A percentile compares a stretch with the other conserved stretches of the same genome.
phyloP scores from a whole-genome alignment of 1,140 invertebrate genomes.

The Atopsyche davidsoni region DNA sequence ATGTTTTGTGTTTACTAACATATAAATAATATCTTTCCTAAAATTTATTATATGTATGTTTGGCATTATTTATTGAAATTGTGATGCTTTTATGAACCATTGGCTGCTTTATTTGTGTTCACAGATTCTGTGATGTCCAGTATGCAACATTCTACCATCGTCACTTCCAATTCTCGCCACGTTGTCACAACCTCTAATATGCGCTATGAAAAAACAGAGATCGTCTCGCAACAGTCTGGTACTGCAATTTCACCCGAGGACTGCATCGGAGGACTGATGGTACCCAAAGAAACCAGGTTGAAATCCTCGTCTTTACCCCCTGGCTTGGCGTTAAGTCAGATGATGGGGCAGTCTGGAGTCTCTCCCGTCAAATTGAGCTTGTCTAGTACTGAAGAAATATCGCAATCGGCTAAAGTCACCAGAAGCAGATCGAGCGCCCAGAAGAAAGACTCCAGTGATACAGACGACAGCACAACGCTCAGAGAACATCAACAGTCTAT shows the following conservation, averaged over 20 bases:
- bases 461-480: conserved; percentile 31
- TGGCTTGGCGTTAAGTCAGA: conserved; percentile 49
- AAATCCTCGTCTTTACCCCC: conserved; percentile 64
- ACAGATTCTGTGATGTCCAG: conserved; percentile 23
- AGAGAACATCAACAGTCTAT: conserved; percentile 26
- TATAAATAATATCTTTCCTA: too few relatives aligned
- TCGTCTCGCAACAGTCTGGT: conserved; percentile 10
- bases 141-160: conserved; percentile 11
- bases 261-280: too few relatives aligned
- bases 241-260: not conserved
- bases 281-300: conserved; percentile 49
- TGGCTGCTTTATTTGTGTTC: conserved; percentile 22
- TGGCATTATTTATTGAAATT: conserved; percentile 24
- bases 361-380: conserved; percentile 45
- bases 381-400: conserved; percentile 29
- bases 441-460: conserved; percentile 37
- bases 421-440: conserved; percentile 46
- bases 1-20: too few relatives aligned
- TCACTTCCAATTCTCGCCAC: conserved; percentile 22
- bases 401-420: conserved; percentile 31
- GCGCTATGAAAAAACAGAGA: conserved; percentile 22
- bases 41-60: too few relatives aligned
- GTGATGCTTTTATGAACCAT: conserved; percentile 26
- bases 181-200: conserved; percentile 21
- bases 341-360: conserved; percentile 35